A percentile compares a stretch with the other conserved stretches of the same genome.
These are phyloP conservation scores for Chloroceryle inda DNA, from an alignment of 2,797 vertebrate genomes.

Conservation along the genomic window DNA sequence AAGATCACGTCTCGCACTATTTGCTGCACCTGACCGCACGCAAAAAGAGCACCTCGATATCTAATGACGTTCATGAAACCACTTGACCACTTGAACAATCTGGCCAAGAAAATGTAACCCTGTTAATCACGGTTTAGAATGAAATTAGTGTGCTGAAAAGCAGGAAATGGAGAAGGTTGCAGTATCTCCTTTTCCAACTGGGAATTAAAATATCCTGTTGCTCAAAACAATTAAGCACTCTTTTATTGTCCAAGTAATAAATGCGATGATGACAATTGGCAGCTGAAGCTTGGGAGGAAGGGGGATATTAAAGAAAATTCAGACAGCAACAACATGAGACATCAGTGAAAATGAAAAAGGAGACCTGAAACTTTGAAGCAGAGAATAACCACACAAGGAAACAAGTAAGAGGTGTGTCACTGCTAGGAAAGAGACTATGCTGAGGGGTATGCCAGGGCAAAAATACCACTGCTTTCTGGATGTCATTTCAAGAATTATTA, in stretches of 20 bases:
- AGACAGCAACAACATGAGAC: background rate
- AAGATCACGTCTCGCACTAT: fast-evolving
- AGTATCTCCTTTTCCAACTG: background rate
- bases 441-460: background rate
- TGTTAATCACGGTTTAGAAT: background rate
- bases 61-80: background rate
- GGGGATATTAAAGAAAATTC: background rate
- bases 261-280: background rate
- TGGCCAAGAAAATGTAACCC: background rate
- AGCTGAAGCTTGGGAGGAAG: background rate
- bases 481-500: background rate
- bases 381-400: background rate
- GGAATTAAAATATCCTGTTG: background rate
- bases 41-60: background rate
- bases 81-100: background rate
- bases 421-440: background rate
- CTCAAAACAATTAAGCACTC: background rate
- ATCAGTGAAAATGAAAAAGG: background rate
- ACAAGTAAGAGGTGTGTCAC: background rate
- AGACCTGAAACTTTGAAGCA: background rate
- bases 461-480: background rate
- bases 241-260: background rate
- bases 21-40: background rate
- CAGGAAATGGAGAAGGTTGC: background rate
- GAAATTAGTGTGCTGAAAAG: background rate